These are phyloP conservation scores for Crocuta crocuta DNA, from an alignment of 2,113 vertebrate genomes.

Conservation along the genomic window DNA sequence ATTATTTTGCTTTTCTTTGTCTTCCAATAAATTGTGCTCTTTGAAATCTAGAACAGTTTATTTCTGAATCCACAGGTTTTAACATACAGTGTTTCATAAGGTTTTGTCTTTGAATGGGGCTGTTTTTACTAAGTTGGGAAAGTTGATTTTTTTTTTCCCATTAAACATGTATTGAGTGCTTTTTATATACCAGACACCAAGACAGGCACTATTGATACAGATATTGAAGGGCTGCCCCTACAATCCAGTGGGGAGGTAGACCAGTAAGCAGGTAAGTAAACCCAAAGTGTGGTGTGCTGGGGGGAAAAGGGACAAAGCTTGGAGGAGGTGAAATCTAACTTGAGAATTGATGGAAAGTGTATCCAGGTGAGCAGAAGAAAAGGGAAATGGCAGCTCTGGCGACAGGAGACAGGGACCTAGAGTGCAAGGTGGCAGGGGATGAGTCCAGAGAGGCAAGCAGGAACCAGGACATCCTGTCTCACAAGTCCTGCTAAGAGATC, in stretches of 20 bases:
- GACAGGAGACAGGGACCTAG: background rate
- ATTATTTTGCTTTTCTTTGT: background rate
- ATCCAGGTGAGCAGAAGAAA: background rate
- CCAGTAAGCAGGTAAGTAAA: background rate
- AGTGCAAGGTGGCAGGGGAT: background rate
- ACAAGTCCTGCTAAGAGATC: background rate
- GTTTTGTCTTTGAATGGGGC: background rate
- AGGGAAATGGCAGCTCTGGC: background rate
- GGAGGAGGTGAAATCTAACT: slow-evolving; percentile 21
- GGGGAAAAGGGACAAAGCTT: background rate
- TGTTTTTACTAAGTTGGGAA: background rate
- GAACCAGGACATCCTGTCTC: background rate
- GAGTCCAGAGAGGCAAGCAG: background rate
- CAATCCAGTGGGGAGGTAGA: background rate
- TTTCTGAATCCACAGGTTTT: background rate
- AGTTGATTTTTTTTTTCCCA: background rate
- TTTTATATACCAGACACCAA: background rate
- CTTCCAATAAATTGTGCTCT: background rate
- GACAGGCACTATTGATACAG: slow-evolving; percentile 52
- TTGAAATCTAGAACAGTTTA: background rate
- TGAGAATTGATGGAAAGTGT: background rate
- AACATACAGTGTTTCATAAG: background rate
- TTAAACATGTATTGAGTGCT: background rate
- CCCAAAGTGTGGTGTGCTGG: background rate
- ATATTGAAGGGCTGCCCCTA: slow-evolving; percentile 33